Percentiles rank a stretch among this genome's conserved stretches.
Conservation (phyloP, 1,140 invertebrate genomes). For the Drosophila persimilis region DNA sequence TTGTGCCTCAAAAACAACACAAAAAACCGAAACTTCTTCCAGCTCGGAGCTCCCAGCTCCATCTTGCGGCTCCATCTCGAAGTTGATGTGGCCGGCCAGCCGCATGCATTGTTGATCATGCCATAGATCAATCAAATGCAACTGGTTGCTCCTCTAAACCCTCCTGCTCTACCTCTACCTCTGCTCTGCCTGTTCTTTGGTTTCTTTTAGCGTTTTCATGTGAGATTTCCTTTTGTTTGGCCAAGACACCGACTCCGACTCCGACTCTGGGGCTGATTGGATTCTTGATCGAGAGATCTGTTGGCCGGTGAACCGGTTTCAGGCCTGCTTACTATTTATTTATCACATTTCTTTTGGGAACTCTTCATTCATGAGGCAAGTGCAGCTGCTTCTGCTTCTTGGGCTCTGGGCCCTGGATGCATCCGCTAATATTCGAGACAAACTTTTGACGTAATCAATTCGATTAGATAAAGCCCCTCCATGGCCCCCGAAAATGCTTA, state of each 20-base stretch:
- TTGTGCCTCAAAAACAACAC: constrained; percentile 3
- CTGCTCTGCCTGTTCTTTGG: constrained; percentile 32
- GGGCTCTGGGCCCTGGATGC: constrained; percentile 20
- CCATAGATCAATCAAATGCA: constrained; percentile 80
- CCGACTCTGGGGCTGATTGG: constrained; percentile 62
- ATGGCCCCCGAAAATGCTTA: constrained; percentile 44
- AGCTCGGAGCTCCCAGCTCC: too few species aligned
- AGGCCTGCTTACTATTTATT: constrained; percentile 72
- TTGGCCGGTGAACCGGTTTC: constrained; percentile 49
- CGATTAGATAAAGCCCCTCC: constrained; percentile 68
- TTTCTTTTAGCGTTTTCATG: constrained; percentile 46
- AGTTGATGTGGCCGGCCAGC: constrained; percentile 12
- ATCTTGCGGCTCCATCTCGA: constrained; percentile 2
- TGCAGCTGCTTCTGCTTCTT: constrained; percentile 41
- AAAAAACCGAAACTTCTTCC: constrained; percentile 13
- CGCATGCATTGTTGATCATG: constrained; percentile 68
- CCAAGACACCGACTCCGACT: constrained; percentile 51
- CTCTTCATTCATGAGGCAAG: constrained; percentile 66
- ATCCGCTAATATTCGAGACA: constrained; percentile 67
- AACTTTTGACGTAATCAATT: constrained; percentile 75
- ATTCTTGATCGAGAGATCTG: constrained; percentile 60
- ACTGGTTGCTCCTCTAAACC: constrained; percentile 30
- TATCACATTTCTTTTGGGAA: constrained; percentile 65
- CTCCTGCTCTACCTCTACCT: neutral
- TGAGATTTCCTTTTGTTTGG: constrained; percentile 60